These are phyloP conservation scores for Mongoloraphidia duomilia DNA, from an alignment of 2,888 invertebrate genomes.

Conservation along the genomic window DNA sequence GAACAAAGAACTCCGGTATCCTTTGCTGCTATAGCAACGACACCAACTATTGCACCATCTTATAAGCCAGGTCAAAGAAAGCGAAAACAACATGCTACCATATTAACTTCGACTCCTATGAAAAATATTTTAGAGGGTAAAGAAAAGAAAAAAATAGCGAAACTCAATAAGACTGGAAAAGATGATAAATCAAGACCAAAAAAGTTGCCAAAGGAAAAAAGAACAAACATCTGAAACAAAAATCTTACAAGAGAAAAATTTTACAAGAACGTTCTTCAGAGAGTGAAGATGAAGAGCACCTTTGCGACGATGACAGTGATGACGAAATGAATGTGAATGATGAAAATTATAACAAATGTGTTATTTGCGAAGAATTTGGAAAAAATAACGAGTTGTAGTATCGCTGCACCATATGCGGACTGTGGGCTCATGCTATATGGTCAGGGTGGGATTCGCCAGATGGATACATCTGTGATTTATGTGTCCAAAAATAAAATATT, in stretches of 20 bases:
- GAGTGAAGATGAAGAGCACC: slow-evolving; percentile 10
- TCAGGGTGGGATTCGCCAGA: slow-evolving; percentile 18
- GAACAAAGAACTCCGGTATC: slow-evolving; percentile 13
- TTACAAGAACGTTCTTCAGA: slow-evolving; percentile 9
- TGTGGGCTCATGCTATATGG: slow-evolving; percentile 20
- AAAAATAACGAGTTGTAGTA: slow-evolving; percentile 18
- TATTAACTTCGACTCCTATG: slow-evolving; percentile 10
- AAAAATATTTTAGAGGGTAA: slow-evolving; percentile 12
- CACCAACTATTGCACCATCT: slow-evolving; percentile 17
- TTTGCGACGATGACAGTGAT: slow-evolving; percentile 10
- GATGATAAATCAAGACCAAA: slow-evolving; percentile 13
- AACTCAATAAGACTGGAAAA: slow-evolving; percentile 14
- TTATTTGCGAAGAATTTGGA: slow-evolving; percentile 13
- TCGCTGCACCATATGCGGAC: slow-evolving; percentile 17
- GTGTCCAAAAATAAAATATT: slow-evolving; percentile 8
- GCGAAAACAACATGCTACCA: slow-evolving; percentile 13
- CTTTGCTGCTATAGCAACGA: slow-evolving; percentile 17
- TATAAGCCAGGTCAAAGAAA: slow-evolving; percentile 13
- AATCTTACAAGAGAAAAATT: slow-evolving; percentile 13
- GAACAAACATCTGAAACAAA: slow-evolving; percentile 14
- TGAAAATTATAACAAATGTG: slow-evolving; percentile 11
- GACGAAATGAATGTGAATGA: slow-evolving; percentile 15
- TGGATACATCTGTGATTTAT: slow-evolving; percentile 18
- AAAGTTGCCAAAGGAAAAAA: slow-evolving; percentile 14
- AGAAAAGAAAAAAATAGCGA: slow-evolving; percentile 13